Conservation (phyloP, 2,113 vertebrate species). For the Tiliqua scincoides region DNA sequence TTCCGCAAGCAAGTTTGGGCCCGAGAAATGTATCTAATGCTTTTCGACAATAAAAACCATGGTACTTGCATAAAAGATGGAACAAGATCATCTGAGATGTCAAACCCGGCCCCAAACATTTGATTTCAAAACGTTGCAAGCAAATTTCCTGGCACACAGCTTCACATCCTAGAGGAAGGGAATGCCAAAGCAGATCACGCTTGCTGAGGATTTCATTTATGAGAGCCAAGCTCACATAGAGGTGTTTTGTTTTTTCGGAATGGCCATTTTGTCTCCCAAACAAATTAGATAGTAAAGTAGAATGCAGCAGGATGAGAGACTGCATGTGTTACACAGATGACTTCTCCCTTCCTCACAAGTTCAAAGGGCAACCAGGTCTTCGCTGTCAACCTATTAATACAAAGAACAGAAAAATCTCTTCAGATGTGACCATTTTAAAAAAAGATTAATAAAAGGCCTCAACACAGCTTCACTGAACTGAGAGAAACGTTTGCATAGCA, state of each 20-base stretch:
- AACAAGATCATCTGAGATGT: slow-evolving; percentile 26
- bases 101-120: slow-evolving; percentile 50
- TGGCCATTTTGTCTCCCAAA: neutral
- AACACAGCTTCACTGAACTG: rapidly evolving
- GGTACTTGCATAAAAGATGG: slow-evolving; percentile 20
- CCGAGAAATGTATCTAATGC: slow-evolving; percentile 14
- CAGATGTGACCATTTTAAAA: neutral
- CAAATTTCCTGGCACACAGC: slow-evolving; percentile 39
- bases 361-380: neutral
- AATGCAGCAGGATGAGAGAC: rapidly evolving
- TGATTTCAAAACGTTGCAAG: slow-evolving; percentile 37
- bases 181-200: slow-evolving; percentile 47
- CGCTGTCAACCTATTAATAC: neutral
- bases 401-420: neutral
- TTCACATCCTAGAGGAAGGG: slow-evolving; percentile 50
- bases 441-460: rapidly evolving
- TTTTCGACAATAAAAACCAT: slow-evolving; percentile 25
- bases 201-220: neutral
- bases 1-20: neutral
- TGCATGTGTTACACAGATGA: neutral
- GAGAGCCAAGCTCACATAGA: slow-evolving; percentile 6
- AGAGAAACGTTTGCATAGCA: neutral
- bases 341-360: neutral
- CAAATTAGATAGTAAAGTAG: slow-evolving; percentile 28
- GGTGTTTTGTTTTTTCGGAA: neutral